Percentiles rank a stretch among this genome's conserved stretches.
phyloP scores from a whole-genome alignment of 2,888 invertebrate genomes.

The Cryptus viduatorius region DNA sequence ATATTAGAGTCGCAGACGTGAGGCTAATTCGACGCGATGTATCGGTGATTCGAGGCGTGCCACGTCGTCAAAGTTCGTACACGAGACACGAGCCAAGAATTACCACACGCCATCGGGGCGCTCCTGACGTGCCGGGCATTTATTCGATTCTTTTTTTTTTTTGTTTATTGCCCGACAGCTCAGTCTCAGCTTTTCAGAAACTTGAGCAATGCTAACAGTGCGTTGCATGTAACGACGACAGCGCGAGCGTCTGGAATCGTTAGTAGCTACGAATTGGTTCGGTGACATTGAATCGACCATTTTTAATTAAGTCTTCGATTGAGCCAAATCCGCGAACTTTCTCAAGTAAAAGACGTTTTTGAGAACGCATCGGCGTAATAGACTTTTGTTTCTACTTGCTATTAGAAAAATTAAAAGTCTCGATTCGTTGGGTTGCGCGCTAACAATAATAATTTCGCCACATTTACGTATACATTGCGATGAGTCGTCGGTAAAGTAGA shows the following conservation, averaged over 20 bases:
- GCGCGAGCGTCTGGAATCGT: constrained; percentile 69
- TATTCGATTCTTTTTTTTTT: constrained; percentile 44
- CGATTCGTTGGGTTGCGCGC: neutral
- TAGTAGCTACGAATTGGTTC: constrained; percentile 69
- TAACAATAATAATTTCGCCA: too few species aligned
- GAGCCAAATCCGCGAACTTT: constrained; percentile 65
- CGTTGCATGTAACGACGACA: constrained; percentile 14
- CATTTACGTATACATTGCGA: too few species aligned
- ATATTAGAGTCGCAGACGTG: neutral
- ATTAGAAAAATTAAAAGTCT: neutral
- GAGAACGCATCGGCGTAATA: constrained; percentile 20
- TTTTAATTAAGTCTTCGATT: constrained; percentile 70
- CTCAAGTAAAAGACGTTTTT: constrained; percentile 24
- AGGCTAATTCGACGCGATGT: constrained; percentile 46
- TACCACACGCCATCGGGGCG: constrained; percentile 67
- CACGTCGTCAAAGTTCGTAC: constrained; percentile 54
- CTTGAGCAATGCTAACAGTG: constrained; percentile 58
- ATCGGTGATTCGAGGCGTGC: constrained; percentile 51
- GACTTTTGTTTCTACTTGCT: constrained; percentile 36
- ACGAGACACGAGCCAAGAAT: constrained; percentile 71
- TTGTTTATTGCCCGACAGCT: constrained; percentile 3
- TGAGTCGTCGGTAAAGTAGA: too few species aligned
- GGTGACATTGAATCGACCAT: constrained; percentile 75
- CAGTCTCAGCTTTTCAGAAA: constrained; percentile 54
- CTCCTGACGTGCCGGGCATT: constrained; percentile 72